Evolutionary conservation across 1,140 invertebrate genomes (phyloP), one percentile per base, ranked within the genome.

Genomic region (Periplaneta americana): DNA sequence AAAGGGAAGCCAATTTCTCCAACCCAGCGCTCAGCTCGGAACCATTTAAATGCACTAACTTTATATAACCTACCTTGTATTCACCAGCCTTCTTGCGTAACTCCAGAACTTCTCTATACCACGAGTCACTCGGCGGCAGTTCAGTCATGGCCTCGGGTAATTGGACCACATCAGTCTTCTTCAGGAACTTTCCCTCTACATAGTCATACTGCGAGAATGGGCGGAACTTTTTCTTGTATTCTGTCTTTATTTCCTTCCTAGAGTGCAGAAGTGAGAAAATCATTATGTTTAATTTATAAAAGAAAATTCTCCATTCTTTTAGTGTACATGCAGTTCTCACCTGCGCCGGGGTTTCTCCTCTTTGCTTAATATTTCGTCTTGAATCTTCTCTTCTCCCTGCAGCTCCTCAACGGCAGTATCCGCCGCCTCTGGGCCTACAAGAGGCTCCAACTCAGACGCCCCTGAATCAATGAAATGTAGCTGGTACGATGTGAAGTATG

Each of bases 51-150:
- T n/a, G n/a, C n/a, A n/a, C n/a, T 22, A 76, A 76, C 31, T 22
- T n/a, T 74, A 37, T 66, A 15, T 48, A 74, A 84, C 88, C 89
- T 91, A 96, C 95, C 93, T 96, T 96, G 89, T 97, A 97, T 88
- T 97, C 95, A 85, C 95, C 96, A 87, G 96, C 96, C 87, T 97
- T 95, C 88, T 96, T 96, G 85, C 96, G 92, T 83, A 97, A 91
- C 89, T 97, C 96, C 85, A 96, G 28, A 36, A 97, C 95, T 88
- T 96, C 95, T 84, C 91, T 91, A 89, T 94, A 95, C 95, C 95
- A 96, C 84, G 93, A 92, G 85, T 92, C 90, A 82, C 84, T 37
- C 22, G 83, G 22, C 10, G 82, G 79, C 18, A 80, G n/a, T 15
- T 82, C 82, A 33, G 82, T 17, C 28, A 34, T 48, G n/a, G 76